Base-by-base conservation (phyloP, 1,140 invertebrate genomes). In the Scaptomyza hsui region DNA sequence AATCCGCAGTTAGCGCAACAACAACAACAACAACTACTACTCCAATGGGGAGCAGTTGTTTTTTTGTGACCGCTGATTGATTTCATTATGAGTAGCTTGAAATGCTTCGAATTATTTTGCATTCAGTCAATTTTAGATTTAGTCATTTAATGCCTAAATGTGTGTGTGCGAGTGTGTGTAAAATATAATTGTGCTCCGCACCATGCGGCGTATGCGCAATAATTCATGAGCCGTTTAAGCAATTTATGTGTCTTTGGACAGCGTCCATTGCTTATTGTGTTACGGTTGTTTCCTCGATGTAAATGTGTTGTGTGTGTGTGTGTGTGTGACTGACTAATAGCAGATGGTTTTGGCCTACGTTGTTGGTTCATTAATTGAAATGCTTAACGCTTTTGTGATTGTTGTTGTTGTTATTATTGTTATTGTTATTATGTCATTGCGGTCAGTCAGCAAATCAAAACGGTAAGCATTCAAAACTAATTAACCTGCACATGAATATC, bases 191-290 rank as follows among this genome's bases (percentile, higher is more conserved):
- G 78, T 78, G 61, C 39, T 55, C 49, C 71, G 51, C 51, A 78
- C 64, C 82, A 86, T 53, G 63, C 78, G 55, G 82, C 78, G 75
- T 82, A 86, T 86, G 64, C 82, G 82, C 78, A 86, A 86, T 86
- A 86, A 75, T 86, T 78, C 82, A 86, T 86, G 82, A 89, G 67
- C 65, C 82, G 67, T 78, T 86, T 86, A 67, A 81, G 76, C 65
- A 78, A 85, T 81, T 86, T 86, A 65, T 70, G 61, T 71, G 70
- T 74, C 61, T 73, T 49, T 59, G 52, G 63, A 67, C 69, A 62
- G 32, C 47, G 49, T 48, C 48, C 49, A 70, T 62, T 32, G 56
- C 32, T 65, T 70, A 44, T 26, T 32, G 35, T 51, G 35, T 72
- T 61, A 53, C 63, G 53, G 64, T 60, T 62, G 24, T 45, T 72